Percentiles rank a stretch among this genome's conserved stretches.
phyloP scores from a whole-genome alignment of 2,113 vertebrate species.

The Oophaga pumilio region DNA sequence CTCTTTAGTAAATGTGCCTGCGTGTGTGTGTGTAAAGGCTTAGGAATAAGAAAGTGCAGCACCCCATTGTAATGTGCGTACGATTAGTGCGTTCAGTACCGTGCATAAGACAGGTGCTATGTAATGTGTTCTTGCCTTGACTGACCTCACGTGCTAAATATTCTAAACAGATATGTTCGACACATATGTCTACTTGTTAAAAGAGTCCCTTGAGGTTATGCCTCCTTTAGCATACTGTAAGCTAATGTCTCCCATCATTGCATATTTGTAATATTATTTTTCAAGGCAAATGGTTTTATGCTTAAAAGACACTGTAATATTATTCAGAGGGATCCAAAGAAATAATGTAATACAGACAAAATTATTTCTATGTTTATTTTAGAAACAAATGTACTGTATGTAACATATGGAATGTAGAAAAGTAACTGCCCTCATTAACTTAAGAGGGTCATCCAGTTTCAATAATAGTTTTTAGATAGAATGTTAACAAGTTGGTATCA shows the following conservation, averaged over 20 bases:
- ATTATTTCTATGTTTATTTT: background rate
- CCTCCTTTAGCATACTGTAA: background rate
- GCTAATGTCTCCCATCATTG: background rate
- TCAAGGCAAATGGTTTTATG: background rate
- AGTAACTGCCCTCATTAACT: too few relatives aligned
- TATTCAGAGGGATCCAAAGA: background rate
- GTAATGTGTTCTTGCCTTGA: conserved; percentile 12
- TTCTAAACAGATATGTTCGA: conserved; percentile 18
- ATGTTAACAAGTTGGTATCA: too few relatives aligned
- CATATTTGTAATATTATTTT: background rate
- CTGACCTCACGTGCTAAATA: conserved; percentile 20
- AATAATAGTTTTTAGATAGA: too few relatives aligned
- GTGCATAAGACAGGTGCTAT: conserved; percentile 8
- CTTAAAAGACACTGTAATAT: background rate
- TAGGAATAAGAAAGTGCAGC: background rate
- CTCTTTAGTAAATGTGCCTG: too few relatives aligned
- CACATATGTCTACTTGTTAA: conserved; percentile 11
- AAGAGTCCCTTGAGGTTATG: conserved; percentile 1
- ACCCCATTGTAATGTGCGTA: background rate
- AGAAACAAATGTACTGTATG: too few relatives aligned
- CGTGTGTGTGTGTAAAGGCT: too few relatives aligned
- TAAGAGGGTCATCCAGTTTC: too few relatives aligned
- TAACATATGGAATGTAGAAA: too few relatives aligned
- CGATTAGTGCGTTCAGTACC: background rate
- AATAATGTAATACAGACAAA: background rate